Conservation (phyloP, 2,888 invertebrate species). For the Tetanocera ferruginea region DNA sequence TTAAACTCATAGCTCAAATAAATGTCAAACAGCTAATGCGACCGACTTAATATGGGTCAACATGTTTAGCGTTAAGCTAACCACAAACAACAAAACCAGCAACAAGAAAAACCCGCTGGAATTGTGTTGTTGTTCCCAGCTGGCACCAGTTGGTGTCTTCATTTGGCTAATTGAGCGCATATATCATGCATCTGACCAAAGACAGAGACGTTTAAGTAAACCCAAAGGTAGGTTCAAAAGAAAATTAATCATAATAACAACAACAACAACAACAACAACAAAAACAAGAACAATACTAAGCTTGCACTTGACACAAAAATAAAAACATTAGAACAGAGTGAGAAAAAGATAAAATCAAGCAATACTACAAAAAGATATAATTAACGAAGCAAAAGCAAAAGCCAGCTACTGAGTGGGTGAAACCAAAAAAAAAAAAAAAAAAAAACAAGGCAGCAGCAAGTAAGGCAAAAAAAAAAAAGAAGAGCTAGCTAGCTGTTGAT, state of each 20-base stretch:
- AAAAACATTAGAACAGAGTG: background rate
- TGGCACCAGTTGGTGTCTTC: background rate
- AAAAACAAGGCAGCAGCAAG: background rate
- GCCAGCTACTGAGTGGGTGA: background rate
- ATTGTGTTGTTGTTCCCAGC: background rate
- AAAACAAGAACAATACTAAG: background rate
- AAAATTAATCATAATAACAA: conserved; percentile 12
- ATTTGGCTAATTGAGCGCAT: conserved; percentile 16
- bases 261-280: background rate
- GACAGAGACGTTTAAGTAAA: background rate
- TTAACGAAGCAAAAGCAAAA: background rate
- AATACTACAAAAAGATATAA: background rate
- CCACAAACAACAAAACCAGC: background rate
- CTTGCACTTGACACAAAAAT: background rate
- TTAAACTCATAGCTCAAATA: too few species aligned
- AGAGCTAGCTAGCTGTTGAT: background rate
- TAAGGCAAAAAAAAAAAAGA: background rate
- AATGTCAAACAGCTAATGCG: background rate
- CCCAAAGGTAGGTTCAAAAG: conserved; percentile 12
- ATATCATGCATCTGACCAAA: background rate
- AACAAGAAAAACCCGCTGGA: background rate
- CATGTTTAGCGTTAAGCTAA: background rate
- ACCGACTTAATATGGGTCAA: background rate
- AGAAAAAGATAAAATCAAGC: background rate
- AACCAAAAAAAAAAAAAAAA: background rate